Evolutionary conservation across 2,888 invertebrate genomes (phyloP).

Genomic region (Frankliniella fusca): DNA sequence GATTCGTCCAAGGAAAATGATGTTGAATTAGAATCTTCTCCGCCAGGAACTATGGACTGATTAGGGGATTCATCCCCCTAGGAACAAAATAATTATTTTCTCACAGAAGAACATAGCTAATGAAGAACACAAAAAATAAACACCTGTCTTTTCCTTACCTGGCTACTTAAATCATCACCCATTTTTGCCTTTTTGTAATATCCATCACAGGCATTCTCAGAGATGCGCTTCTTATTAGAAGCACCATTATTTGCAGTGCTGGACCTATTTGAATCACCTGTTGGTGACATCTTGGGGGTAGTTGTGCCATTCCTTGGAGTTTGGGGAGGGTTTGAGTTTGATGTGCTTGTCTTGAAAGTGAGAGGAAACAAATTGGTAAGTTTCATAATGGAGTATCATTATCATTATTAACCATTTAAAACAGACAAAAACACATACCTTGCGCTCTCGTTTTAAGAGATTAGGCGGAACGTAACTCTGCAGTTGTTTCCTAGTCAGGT

Average conservation of each 20-base stretch:
- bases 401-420: neutral
- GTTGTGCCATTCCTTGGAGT: conserved; percentile 7
- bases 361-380: neutral
- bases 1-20: conserved; percentile 15
- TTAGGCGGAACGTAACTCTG: conserved; percentile 67
- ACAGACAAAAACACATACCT: conserved; percentile 49
- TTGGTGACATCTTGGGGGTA: neutral
- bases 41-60: conserved; percentile 46
- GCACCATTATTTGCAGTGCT: conserved; percentile 39
- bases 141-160: conserved; percentile 30
- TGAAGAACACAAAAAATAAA: neutral
- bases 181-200: conserved; percentile 39
- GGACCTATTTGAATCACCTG: conserved; percentile 11
- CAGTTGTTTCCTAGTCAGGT: conserved; percentile 59
- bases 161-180: conserved; percentile 37
- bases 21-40: conserved; percentile 49
- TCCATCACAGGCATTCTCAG: conserved; percentile 39
- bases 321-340: conserved; percentile 28
- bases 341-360: conserved; percentile 29
- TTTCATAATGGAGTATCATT: neutral
- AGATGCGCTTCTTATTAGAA: conserved; percentile 40
- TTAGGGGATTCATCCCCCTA: conserved; percentile 51
- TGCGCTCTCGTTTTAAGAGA: conserved; percentile 66
- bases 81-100: conserved; percentile 37
- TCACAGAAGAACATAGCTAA: neutral